Evolutionary conservation across 2,797 vertebrate genomes (phyloP).

Genomic region (Micrastur ruficollis): DNA sequence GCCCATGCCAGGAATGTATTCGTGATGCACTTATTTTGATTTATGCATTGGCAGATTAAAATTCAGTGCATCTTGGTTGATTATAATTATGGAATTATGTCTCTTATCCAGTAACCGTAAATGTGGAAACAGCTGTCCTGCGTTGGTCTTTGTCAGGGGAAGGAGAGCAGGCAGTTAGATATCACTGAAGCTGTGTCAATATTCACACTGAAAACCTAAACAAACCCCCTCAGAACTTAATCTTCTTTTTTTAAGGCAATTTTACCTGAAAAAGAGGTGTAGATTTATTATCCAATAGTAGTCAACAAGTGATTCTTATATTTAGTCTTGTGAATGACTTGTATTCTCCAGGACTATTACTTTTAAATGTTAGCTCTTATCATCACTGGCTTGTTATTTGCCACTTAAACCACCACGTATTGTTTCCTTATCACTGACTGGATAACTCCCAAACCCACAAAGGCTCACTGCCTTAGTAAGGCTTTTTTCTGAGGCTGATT

Average conservation of each 20-base stretch:
- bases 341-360: background rate
- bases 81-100: background rate
- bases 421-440: background rate
- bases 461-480: background rate
- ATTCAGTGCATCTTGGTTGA: background rate
- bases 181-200: background rate
- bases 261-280: background rate
- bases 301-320: background rate
- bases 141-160: background rate
- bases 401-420: background rate
- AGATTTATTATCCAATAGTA: background rate
- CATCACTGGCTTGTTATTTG: background rate
- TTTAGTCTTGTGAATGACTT: background rate
- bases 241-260: background rate
- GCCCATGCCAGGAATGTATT: background rate
- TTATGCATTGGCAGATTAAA: background rate
- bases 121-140: background rate
- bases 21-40: background rate
- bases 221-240: background rate
- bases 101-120: background rate
- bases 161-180: background rate
- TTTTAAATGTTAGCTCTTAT: background rate
- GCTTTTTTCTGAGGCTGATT: background rate
- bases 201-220: background rate
- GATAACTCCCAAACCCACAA: slow-evolving; percentile 7